phyloP scores from a whole-genome alignment of 2,888 invertebrate species.

The Smittia aterrima region DNA sequence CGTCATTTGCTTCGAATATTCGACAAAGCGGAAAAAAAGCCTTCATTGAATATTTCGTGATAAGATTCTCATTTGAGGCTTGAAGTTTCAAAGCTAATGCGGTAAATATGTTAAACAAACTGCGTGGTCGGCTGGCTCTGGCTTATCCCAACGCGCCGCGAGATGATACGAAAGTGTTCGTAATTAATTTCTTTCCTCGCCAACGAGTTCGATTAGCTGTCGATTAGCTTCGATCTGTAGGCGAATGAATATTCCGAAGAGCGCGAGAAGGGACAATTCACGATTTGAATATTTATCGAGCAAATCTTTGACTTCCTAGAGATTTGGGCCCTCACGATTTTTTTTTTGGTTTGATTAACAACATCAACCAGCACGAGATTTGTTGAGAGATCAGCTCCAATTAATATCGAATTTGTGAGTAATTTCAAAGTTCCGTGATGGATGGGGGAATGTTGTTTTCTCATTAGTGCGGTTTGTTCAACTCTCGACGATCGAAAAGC shows the following conservation, averaged over 20 bases:
- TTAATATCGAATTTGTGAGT: slow-evolving; percentile 40
- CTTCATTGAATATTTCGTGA: slow-evolving; percentile 21
- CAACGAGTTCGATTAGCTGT: not conserved
- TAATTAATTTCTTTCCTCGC: slow-evolving; percentile 33
- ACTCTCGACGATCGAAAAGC: slow-evolving; percentile 2
- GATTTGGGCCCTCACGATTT: not conserved
- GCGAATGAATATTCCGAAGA: not conserved
- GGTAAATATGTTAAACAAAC: slow-evolving; percentile 27
- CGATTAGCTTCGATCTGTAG: not conserved
- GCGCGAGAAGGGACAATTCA: not conserved
- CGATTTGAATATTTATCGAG: slow-evolving; percentile 21
- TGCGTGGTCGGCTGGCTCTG: slow-evolving; percentile 25
- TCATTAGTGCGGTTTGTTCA: slow-evolving; percentile 40
- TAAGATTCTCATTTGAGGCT: slow-evolving; percentile 9
- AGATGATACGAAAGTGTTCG: slow-evolving; percentile 37
- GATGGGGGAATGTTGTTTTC: slow-evolving; percentile 27
- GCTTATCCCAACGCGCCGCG: too few relatives aligned
- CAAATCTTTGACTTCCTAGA: not conserved
- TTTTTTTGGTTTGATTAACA: not conserved
- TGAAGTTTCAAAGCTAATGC: not conserved
- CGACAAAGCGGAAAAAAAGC: not conserved
- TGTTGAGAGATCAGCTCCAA: slow-evolving; percentile 37
- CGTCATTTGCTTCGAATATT: not conserved
- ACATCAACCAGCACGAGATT: slow-evolving; percentile 26
- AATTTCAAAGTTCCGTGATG: not conserved